Base-by-base conservation (phyloP, 2,113 vertebrate species). In the Psammodynastes pulverulentus region DNA sequence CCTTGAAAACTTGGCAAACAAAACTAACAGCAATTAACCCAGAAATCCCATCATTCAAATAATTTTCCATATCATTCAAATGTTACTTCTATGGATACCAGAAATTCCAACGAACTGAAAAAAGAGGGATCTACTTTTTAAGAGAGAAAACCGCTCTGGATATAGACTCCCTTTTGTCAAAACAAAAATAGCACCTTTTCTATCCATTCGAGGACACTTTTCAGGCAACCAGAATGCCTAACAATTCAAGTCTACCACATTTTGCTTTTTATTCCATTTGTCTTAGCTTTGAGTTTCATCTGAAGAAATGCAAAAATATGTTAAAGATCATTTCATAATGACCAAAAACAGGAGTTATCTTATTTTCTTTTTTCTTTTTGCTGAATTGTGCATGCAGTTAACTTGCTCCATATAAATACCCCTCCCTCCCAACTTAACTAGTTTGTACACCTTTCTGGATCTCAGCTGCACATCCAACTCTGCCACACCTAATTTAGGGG, bases 401-500 rank as follows among this genome's bases (percentile, higher is more conserved):
- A 34, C 93, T 92, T 96, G 93, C 9, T 51, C 94, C 93, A 95
- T 86, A 93, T 90, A 95, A 93, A 94, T 92, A 1, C 24, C 24
- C 24, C 23, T 23, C 51, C 94, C 62, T 7, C 62, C 94, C 58
- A 62, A 93, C 94, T 96, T 96, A 96, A 97, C 90, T 56, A 43
- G 23, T 89, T 62, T 89, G 53, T 86, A 62, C 88, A 92, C 53
- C 53, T 89, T 92, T 96, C 93, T 96, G 94, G 96, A 86, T 92
- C 93, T 96, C 95, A 94, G 89, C 93, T 96, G 95, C 96, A 94
- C 94, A 95, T 93, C 95, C 95, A 96, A 96, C 93, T 92, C 94
- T 96, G 90, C 95, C 93, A 89, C 93, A 92, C 72, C 94, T 96
- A 94, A 17, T 87, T 93, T 86, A 92, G 92, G 95, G 79, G 94